Evolutionary conservation across 1,140 invertebrate genomes (phyloP).

Genomic region (Microplitis demolitor): DNA sequence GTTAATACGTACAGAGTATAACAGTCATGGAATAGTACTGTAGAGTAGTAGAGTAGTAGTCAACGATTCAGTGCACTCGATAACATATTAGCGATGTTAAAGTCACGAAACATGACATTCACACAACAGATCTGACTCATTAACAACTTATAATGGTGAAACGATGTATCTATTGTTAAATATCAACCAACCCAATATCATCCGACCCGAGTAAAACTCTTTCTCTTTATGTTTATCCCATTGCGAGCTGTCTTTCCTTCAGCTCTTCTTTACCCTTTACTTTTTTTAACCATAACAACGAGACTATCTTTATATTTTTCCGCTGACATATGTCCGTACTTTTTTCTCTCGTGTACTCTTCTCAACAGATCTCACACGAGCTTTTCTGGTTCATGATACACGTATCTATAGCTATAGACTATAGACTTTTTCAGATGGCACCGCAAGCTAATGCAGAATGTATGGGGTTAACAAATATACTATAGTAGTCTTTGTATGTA

Average conservation of each 20-base stretch:
- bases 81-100: neutral
- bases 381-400: neutral
- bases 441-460: neutral
- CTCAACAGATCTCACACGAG: neutral
- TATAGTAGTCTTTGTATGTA: too few species aligned
- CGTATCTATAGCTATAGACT: neutral
- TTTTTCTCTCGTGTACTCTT: neutral
- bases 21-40: slow-evolving; percentile 1
- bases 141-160: slow-evolving; percentile 40
- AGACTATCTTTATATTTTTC: neutral
- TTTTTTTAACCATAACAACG: neutral
- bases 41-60: neutral
- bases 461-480: slow-evolving; percentile 13
- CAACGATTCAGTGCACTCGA: neutral
- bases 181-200: neutral
- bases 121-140: slow-evolving; percentile 43
- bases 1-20: neutral
- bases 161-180: slow-evolving; percentile 33
- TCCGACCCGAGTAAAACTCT: too few species aligned
- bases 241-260: neutral
- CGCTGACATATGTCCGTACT: neutral
- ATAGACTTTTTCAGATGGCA: neutral
- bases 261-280: neutral
- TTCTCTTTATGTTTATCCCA: neutral
- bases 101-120: slow-evolving; percentile 18